These are phyloP conservation scores for Lasioglossum vierecki DNA, from an alignment of 2,888 invertebrate species.

Conservation along the genomic window DNA sequence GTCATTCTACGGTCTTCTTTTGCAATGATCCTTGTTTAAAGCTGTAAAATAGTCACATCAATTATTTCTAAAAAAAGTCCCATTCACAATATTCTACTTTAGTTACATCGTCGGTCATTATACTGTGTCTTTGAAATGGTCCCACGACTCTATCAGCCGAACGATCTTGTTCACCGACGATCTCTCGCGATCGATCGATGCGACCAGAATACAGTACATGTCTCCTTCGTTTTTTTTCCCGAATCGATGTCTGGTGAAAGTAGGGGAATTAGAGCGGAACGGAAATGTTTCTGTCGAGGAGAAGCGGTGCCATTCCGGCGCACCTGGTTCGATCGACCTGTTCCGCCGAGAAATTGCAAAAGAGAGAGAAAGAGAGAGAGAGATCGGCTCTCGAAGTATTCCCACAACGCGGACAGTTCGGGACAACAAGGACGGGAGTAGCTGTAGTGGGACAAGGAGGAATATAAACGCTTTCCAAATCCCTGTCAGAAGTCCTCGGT, in stretches of 20 bases:
- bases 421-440: not conserved
- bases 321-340: constrained; percentile 51
- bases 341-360: constrained; percentile 14
- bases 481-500: not conserved
- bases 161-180: not conserved
- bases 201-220: not conserved
- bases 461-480: not conserved
- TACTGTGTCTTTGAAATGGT: not conserved
- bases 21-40: too few species aligned
- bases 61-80: too few species aligned
- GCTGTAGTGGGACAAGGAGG: not conserved
- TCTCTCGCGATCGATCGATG: not conserved
- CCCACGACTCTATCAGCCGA: not conserved
- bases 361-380: not conserved
- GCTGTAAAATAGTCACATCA: too few species aligned
- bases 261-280: constrained; percentile 74
- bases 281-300: constrained; percentile 65
- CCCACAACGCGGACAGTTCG: not conserved
- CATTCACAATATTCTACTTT: not conserved
- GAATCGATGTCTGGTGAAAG: constrained; percentile 71
- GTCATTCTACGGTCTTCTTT: too few species aligned
- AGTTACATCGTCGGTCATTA: too few species aligned
- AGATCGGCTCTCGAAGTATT: constrained; percentile 1
- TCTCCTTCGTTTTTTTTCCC: not conserved
- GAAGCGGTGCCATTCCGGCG: constrained; percentile 23